Conservation (phyloP, 2,797 vertebrate species). For the Discoglossus pictus region DNA sequence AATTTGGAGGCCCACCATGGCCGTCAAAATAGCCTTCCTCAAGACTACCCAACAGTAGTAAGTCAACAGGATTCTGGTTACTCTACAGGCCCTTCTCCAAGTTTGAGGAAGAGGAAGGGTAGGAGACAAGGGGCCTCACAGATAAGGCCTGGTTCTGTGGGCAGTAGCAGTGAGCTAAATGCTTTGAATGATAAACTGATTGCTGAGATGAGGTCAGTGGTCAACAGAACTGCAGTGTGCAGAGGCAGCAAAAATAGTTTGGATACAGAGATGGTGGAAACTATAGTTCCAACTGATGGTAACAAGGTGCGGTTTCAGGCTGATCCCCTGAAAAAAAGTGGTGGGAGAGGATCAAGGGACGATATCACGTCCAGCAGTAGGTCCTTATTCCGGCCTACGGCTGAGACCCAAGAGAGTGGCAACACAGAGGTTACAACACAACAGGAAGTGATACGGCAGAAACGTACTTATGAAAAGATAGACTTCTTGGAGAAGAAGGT, state of each 20-base stretch:
- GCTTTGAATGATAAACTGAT: constrained; percentile 85
- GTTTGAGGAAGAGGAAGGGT: constrained; percentile 82
- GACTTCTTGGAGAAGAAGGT: constrained; percentile 85
- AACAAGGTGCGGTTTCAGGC: constrained; percentile 77
- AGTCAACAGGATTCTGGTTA: constrained; percentile 91
- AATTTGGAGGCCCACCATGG: constrained; percentile 84
- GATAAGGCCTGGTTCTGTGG: constrained; percentile 81
- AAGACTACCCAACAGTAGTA: constrained; percentile 77
- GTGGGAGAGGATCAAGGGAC: constrained; percentile 73
- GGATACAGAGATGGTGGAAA: constrained; percentile 73
- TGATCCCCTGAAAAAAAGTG: constrained; percentile 72
- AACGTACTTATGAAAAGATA: constrained; percentile 89
- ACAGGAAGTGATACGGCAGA: constrained; percentile 78
- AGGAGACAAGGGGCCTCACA: constrained; percentile 68
- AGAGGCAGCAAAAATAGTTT: constrained; percentile 78
- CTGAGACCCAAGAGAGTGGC: constrained; percentile 56
- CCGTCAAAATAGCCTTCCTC: constrained; percentile 80
- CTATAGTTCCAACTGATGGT: constrained; percentile 55
- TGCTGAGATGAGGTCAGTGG: constrained; percentile 87
- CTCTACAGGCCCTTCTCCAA: constrained; percentile 88
- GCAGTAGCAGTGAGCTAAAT: constrained; percentile 82
- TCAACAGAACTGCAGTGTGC: constrained; percentile 82
- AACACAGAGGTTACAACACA: constrained; percentile 55
- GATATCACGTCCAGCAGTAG: constrained; percentile 68
- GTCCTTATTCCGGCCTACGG: constrained; percentile 68